Conservation (phyloP, 2,113 vertebrate species). For the Lonchura striata region DNA sequence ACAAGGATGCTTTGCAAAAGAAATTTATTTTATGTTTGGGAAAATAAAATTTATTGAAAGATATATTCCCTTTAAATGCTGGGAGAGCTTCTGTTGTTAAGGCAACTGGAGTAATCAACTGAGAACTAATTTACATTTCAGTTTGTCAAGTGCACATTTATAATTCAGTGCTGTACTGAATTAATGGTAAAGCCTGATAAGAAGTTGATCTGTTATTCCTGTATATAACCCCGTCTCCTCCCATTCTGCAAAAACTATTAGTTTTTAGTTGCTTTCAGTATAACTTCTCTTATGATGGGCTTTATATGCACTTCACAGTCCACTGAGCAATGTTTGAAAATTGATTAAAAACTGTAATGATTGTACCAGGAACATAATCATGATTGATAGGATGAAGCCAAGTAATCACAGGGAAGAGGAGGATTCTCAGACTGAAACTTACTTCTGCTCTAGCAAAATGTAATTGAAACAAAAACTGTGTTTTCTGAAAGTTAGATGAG, state of each 20-base stretch:
- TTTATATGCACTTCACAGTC: slow-evolving; percentile 22
- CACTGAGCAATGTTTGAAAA: slow-evolving; percentile 26
- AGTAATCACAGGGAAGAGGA: neutral
- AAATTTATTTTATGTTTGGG: neutral
- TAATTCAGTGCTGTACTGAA: neutral
- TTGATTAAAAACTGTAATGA: slow-evolving; percentile 53
- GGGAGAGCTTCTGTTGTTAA: neutral
- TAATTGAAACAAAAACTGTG: neutral
- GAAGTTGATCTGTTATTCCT: neutral
- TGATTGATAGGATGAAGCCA: slow-evolving; percentile 18
- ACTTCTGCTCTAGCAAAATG: neutral
- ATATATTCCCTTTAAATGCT: neutral
- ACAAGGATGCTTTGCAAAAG: neutral
- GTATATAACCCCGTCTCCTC: neutral
- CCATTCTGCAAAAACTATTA: neutral
- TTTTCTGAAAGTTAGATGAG: neutral
- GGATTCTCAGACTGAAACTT: neutral
- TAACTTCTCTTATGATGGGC: neutral
- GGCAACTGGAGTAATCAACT: neutral
- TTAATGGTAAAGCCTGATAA: neutral
- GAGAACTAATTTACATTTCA: slow-evolving; percentile 16
- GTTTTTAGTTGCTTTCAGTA: neutral
- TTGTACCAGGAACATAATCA: slow-evolving; percentile 7
- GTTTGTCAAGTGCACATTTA: neutral
- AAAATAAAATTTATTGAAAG: slow-evolving; percentile 7